Evolutionary conservation across 1,140 invertebrate genomes (phyloP), one percentile per base, ranked within the genome.

Genomic region (Calycopis cecrops): DNA sequence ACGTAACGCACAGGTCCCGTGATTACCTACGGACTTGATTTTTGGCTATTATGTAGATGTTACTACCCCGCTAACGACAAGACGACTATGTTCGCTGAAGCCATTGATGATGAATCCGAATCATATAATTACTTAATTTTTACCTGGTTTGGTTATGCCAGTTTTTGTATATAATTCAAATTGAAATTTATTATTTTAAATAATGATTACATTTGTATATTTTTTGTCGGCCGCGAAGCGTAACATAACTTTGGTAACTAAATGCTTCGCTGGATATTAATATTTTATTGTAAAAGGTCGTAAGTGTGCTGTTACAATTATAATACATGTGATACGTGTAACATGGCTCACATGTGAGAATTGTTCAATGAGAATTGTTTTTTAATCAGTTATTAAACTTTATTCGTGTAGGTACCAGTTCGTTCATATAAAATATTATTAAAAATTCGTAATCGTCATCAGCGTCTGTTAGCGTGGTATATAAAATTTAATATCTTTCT

Each of bases 161-260:
- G 40, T 44, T 44, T 44, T 44, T 9, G 17, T 44, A 44, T 9
- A 17, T 44, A 44, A 17, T 44, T 44, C 14, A 44, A 44, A 17
- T 44, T 44, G 40, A 44, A 44, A 44, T 44, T 44, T 44, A 44
- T 44, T 44, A 44, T 44, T 44, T 44, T 14, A 44, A 44, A 44
- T 44, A 44, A 44, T 44, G 17, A 44, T 44, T 44, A 44, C 40
- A 44, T 44, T 44, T 14, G 40, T 16, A 16, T 44, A 44, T 44
- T 44, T 16, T 16, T 44, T 16, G 40, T 44, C 40, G 40, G 12
- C 12, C 40, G 40, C 40, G 14, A 17, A 44, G n/a, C 40, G 40
- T 44, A 44, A 44, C 40, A 44, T 16, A 28, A 28, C 2, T 44
- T 44, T 44, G 40, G 40, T 44, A 44, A 44, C 40, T 44, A 16